phyloP scores from a whole-genome alignment of 23 tunicate species.

The Oikopleura dioica region DNA sequence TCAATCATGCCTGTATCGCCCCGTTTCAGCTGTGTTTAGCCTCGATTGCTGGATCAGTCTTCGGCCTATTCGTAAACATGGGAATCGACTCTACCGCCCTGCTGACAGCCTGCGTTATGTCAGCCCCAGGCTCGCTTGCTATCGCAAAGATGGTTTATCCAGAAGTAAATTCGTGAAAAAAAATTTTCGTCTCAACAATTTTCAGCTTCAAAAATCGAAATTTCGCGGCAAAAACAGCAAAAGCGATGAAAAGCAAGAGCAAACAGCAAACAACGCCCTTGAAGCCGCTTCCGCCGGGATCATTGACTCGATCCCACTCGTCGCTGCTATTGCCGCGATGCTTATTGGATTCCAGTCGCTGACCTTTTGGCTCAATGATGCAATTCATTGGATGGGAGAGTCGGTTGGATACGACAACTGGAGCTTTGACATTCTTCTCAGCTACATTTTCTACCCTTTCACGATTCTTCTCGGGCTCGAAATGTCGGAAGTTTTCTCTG shows the following conservation, averaged over 20 bases:
- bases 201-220: not conserved
- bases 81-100: slow-evolving; percentile 32
- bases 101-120: slow-evolving; percentile 54
- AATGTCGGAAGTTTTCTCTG: not conserved
- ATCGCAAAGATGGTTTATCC: slow-evolving; percentile 42
- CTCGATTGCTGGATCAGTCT: slow-evolving; percentile 30
- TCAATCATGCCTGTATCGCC: no score
- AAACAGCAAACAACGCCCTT: slow-evolving; percentile 17
- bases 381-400: slow-evolving; percentile 32
- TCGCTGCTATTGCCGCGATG: slow-evolving; percentile 58
- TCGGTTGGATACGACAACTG: slow-evolving; percentile 28
- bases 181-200: no score
- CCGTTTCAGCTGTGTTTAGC: no score
- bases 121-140: slow-evolving; percentile 50
- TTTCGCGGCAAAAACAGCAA: not conserved
- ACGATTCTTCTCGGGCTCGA: not conserved
- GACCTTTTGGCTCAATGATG: slow-evolving; percentile 32
- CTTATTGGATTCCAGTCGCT: slow-evolving; percentile 45
- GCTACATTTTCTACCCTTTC: not conserved
- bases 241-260: not conserved
- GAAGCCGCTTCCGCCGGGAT: slow-evolving; percentile 78
- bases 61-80: slow-evolving; percentile 32
- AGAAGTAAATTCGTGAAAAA: slow-evolving; percentile 30
- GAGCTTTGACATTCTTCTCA: not conserved
- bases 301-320: slow-evolving; percentile 36